These are phyloP conservation scores for Oxycera nigricornis DNA, from an alignment of 2,888 invertebrate species.

Conservation along the genomic window DNA sequence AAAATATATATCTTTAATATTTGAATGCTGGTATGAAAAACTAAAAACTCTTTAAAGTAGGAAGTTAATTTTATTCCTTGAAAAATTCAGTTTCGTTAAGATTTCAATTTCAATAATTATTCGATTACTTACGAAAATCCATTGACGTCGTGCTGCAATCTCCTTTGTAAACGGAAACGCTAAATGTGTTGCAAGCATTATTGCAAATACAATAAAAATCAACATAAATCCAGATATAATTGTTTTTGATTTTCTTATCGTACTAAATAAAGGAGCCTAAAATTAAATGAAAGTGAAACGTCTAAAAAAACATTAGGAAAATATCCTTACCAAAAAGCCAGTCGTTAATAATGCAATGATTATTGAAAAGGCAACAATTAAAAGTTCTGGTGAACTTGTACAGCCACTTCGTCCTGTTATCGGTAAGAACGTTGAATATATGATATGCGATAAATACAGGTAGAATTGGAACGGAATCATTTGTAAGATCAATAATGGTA, in stretches of 20 bases:
- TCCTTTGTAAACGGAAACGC: slow-evolving; percentile 68
- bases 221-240: slow-evolving; percentile 54
- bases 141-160: slow-evolving; percentile 64
- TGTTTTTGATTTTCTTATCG: slow-evolving; percentile 59
- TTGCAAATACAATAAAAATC: slow-evolving; percentile 55
- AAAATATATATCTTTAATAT: too few relatives aligned
- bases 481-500: slow-evolving; percentile 59
- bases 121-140: slow-evolving; percentile 62
- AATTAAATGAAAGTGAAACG: slow-evolving; percentile 13
- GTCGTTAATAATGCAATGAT: slow-evolving; percentile 56
- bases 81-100: too few relatives aligned
- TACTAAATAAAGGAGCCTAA: slow-evolving; percentile 58
- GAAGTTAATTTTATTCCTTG: too few relatives aligned
- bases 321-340: slow-evolving; percentile 56
- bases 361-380: slow-evolving; percentile 63
- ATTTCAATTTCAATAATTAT: too few relatives aligned
- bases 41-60: too few relatives aligned
- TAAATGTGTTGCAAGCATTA: slow-evolving; percentile 63
- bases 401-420: slow-evolving; percentile 68
- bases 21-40: too few relatives aligned
- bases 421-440: slow-evolving; percentile 67
- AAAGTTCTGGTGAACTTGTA: slow-evolving; percentile 65
- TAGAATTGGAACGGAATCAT: slow-evolving; percentile 62
- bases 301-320: not conserved
- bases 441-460: slow-evolving; percentile 63